phyloP scores from a whole-genome alignment of 2,888 invertebrate genomes.

The Ligdia adustata region DNA sequence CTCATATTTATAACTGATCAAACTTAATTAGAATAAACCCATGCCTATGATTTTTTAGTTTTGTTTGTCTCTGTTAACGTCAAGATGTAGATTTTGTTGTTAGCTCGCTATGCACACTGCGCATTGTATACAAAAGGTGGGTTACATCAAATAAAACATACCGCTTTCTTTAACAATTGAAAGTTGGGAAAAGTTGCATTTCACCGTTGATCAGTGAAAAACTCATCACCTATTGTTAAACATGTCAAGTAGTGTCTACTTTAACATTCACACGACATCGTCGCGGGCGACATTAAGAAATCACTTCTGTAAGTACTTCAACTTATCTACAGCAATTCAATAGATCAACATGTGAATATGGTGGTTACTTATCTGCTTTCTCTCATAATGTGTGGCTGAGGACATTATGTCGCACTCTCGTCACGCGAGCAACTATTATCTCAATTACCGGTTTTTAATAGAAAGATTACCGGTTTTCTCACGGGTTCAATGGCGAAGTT shows the following conservation, averaged over 20 bases:
- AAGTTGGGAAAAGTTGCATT: slow-evolving; percentile 47
- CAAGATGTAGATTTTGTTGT: too few relatives aligned
- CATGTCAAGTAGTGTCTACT: slow-evolving; percentile 31
- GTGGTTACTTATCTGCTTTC: slow-evolving; percentile 41
- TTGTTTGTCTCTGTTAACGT: too few relatives aligned
- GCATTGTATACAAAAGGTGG: too few relatives aligned
- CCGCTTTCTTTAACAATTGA: slow-evolving; percentile 37
- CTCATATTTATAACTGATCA: too few relatives aligned
- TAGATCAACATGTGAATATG: slow-evolving; percentile 19
- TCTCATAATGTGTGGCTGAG: slow-evolving; percentile 14
- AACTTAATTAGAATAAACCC: too few relatives aligned
- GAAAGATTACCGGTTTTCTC: slow-evolving; percentile 44
- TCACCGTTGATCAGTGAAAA: slow-evolving; percentile 42
- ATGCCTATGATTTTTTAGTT: too few relatives aligned
- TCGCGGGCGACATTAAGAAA: too few relatives aligned
- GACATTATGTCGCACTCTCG: slow-evolving; percentile 19
- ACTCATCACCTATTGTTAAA: slow-evolving; percentile 30
- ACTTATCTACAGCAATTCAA: too few relatives aligned
- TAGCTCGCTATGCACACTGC: too few relatives aligned
- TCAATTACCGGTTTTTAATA: slow-evolving; percentile 23
- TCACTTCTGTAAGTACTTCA: too few relatives aligned
- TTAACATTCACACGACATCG: slow-evolving; percentile 44
- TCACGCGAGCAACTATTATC: slow-evolving; percentile 32
- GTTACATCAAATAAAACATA: slow-evolving; percentile 16
- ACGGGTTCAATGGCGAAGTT: slow-evolving; percentile 28